Percentiles rank a stretch among this genome's conserved stretches.
Conservation (phyloP, 2,797 vertebrate genomes). For the Characodon lateralis region DNA sequence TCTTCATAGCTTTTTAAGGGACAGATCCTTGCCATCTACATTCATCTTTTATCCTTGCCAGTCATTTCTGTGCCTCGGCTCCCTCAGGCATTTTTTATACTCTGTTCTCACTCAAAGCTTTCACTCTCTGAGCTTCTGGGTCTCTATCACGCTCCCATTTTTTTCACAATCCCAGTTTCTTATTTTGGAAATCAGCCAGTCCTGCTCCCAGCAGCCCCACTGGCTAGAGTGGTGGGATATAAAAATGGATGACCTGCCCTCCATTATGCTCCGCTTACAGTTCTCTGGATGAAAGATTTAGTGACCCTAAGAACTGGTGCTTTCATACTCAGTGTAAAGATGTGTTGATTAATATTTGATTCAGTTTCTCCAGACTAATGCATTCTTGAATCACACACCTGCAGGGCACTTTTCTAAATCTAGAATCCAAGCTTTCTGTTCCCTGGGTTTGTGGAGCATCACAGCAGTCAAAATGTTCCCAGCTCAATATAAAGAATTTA, state of each 20-base stretch:
- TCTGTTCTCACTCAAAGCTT: constrained; percentile 54
- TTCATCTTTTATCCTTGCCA: constrained; percentile 70
- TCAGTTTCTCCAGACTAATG: background rate
- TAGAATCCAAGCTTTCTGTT: background rate
- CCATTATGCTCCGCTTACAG: constrained; percentile 33
- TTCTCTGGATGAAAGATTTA: constrained; percentile 45
- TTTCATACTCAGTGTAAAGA: constrained; percentile 14
- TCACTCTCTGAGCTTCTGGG: constrained; percentile 25
- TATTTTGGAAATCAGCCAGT: constrained; percentile 66
- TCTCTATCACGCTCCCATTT: constrained; percentile 19
- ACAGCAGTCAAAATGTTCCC: constrained; percentile 19
- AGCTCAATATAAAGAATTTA: constrained; percentile 11
- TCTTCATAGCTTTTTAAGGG: constrained; percentile 44
- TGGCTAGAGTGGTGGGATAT: constrained; percentile 46
- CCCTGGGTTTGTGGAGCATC: constrained; percentile 4
- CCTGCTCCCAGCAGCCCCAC: constrained; percentile 60
- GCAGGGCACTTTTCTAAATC: background rate
- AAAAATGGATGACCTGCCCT: constrained; percentile 62
- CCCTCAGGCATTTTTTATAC: constrained; percentile 65
- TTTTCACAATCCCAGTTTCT: constrained; percentile 64
- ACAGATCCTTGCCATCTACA: constrained; percentile 48
- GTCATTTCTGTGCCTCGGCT: constrained; percentile 64
- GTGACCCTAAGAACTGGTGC: constrained; percentile 9
- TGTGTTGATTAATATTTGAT: constrained; percentile 48
- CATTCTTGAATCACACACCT: background rate